Base-by-base conservation (phyloP, 1,140 invertebrate species). In the Anoplophora glabripennis region DNA sequence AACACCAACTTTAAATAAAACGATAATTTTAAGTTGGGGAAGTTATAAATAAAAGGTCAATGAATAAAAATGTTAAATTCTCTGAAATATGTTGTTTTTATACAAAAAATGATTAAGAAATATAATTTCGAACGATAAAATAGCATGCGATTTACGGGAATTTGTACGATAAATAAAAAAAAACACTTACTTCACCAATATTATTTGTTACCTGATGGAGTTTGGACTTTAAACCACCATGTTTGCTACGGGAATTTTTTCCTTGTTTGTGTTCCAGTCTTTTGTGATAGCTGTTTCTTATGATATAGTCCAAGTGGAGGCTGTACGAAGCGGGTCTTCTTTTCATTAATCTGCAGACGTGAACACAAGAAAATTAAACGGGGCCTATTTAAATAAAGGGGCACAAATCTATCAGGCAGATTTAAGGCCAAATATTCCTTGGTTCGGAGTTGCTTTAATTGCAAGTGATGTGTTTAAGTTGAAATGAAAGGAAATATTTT, bases 261-360 rank as follows among this genome's bases (percentile, higher is more conserved):
- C 59, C 58, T 4, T 62, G 52, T 57, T 61, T 67, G 9, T 59
- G 57, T 57, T 65, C 61, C 8, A 33, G 33, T 49, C 53, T 67
- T 49, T 67, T 67, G 18, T 49, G 68, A 11, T 59, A 58, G 37
- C 71, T 69, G 52, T 66, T 70, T 41, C 67, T 69, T 45, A 76
- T 66, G 41, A 94, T 81, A 67, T 90, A 88, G 74, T 94, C 89
- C 41, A 96, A 79, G 75, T 91, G 93, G 3, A 96, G 76, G 72
- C 89, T 92, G 64, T 85, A 85, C 7, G 89, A 89, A 0, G 87
- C 84, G 0, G 89, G 88, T 57, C 89, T 82, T 51, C 86, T 82
- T 55, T 90, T 87, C 72, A 93, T 84, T 80, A 93, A 83, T 11
- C 76, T 71, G 47, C 48, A 66, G 61, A 61, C 38, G 10, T 10